phyloP scores from a whole-genome alignment of 64 coral and sea anemone genomes.

The Dendronephthya gigantea region DNA sequence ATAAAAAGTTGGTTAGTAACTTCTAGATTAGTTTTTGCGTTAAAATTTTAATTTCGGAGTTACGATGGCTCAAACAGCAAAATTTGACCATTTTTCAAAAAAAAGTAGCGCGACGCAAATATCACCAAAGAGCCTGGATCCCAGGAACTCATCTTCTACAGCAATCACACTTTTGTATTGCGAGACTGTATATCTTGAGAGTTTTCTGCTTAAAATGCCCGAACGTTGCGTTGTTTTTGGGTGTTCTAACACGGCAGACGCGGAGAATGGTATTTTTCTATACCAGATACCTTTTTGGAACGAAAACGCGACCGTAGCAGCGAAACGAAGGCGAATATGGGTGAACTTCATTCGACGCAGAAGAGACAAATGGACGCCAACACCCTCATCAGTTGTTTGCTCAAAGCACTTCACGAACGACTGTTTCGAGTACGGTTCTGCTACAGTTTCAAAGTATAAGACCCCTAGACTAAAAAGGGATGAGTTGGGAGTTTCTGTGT shows the following conservation, averaged over 20 bases:
- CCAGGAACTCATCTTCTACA: too few species aligned
- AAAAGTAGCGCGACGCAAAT: too few species aligned
- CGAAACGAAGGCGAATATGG: slow-evolving; percentile 24
- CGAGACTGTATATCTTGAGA: not conserved
- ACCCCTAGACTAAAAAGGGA: slow-evolving; percentile 13
- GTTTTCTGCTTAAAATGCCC: not conserved
- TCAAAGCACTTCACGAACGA: slow-evolving; percentile 30
- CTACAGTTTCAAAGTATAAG: not conserved
- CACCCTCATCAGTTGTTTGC: slow-evolving; percentile 5
- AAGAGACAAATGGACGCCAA: not conserved
- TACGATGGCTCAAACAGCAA: too few species aligned
- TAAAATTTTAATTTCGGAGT: too few species aligned
- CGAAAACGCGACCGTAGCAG: not conserved
- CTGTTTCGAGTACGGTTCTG: slow-evolving; percentile 16
- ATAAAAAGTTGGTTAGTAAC: too few species aligned
- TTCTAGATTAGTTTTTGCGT: too few species aligned
- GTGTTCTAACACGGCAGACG: slow-evolving; percentile 7
- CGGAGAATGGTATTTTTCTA: not conserved
- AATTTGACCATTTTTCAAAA: too few species aligned
- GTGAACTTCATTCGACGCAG: slow-evolving; percentile 23
- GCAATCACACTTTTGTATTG: not conserved
- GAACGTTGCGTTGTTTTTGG: slow-evolving; percentile 1
- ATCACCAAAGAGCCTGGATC: too few species aligned
- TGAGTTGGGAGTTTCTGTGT: slow-evolving; percentile 8
- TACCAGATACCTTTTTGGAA: slow-evolving; percentile 18